Base-by-base conservation (phyloP, 1,140 invertebrate species). In the Pseudoatta argentina region DNA sequence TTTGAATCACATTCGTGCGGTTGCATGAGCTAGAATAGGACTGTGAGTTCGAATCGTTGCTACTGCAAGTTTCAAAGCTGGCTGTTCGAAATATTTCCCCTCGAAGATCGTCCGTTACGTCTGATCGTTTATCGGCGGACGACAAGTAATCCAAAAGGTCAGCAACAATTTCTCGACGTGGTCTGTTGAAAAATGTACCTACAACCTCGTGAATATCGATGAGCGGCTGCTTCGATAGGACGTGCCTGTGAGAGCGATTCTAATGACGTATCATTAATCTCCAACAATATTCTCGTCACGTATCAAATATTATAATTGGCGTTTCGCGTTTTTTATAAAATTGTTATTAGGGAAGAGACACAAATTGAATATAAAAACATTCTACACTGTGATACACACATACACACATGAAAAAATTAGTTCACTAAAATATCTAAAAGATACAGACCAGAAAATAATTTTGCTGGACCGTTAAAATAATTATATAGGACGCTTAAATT, bases 131-230 rank as follows among this genome's bases (percentile, higher is more conserved):
- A 78, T 83, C 66, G 16, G 30, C n/a, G 7, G 61, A 21, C 51
- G 67, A 83, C 18, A 86, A 73, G 48, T 91, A 86, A 44, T 86
- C 66, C 16, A 87, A 30, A n/a, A 91, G 85, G n/a, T 91, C 91
- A 24, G 24, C 16, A 3, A 82, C 27, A 63, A 92, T 81, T 57
- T 78, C 16, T 75, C 71, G 55, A 34, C 76, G 89, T 14, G 86
- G 72, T 48, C 91, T 86, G 18, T 85, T 91, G 77, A 91, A 92
- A 86, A 92, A 92, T 12, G 67, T 66, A 14, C 91, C 91, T 16
- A 90, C 77, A 12, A 55, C 86, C 85, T 91, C 87, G 55, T 86
- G 90, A 51, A 91, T 39, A 39, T 88, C 18, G 21, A 64, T 63
- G 24, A 53, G 24, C 44, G 89, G 90, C 59, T 75, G 89, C 30